phyloP scores from a whole-genome alignment of 2,113 vertebrate species.

The Pholis gunnellus region DNA sequence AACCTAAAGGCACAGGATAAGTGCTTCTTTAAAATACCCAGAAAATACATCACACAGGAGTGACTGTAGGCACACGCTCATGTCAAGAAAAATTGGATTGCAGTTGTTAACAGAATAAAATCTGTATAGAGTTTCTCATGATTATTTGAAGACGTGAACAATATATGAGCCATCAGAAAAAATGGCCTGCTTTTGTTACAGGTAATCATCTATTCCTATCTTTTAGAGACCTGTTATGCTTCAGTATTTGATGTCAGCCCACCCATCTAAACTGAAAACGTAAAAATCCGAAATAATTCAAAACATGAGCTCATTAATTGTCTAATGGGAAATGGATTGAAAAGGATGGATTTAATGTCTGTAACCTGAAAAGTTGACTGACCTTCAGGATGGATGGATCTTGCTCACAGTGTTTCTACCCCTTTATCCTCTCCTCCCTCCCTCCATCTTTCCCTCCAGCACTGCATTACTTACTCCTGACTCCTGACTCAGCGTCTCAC shows the following conservation, averaged over 20 bases:
- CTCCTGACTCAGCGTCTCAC: conserved; percentile 83
- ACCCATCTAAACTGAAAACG: neutral
- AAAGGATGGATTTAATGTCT: conserved; percentile 23
- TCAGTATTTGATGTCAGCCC: neutral
- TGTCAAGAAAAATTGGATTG: neutral
- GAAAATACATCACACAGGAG: neutral
- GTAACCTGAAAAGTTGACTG: conserved; percentile 53
- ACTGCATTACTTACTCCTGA: conserved; percentile 75
- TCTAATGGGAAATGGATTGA: neutral
- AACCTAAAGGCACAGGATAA: neutral
- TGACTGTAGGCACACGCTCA: neutral
- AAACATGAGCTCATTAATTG: conserved; percentile 13
- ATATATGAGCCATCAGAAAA: neutral
- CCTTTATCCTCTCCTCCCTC: conserved; percentile 32
- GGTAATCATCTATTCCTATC: neutral
- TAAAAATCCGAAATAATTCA: neutral
- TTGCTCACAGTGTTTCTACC: conserved; percentile 30
- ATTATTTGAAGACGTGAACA: neutral
- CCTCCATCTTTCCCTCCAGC: conserved; percentile 41
- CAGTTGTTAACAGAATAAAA: neutral
- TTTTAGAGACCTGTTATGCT: neutral
- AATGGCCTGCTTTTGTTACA: neutral
- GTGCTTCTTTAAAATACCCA: neutral
- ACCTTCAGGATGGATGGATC: conserved; percentile 72
- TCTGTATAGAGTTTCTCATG: neutral